Percentiles rank a stretch among this genome's conserved stretches.
Conservation (phyloP, 1,140 invertebrate species). For the Zophobas morio region DNA sequence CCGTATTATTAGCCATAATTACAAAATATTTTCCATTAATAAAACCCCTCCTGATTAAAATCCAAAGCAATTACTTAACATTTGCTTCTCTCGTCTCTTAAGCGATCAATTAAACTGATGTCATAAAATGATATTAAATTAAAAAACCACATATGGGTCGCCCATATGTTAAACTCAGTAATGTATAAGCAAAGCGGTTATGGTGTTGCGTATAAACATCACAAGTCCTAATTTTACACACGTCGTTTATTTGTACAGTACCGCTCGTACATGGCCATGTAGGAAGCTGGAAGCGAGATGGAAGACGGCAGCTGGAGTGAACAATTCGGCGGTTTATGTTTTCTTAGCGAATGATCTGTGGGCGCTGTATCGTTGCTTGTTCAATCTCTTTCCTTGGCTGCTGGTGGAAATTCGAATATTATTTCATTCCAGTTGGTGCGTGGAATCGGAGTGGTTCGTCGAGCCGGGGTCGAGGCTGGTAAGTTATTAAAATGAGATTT, state of each 20-base stretch:
- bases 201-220: background rate
- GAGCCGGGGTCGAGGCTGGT: background rate
- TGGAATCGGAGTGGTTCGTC: background rate
- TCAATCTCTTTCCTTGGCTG: background rate
- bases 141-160: conserved; percentile 36
- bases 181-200: background rate
- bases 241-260: background rate
- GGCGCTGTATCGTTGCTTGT: background rate
- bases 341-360: conserved; percentile 10
- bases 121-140: conserved; percentile 37
- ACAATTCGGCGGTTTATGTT: conserved; percentile 6
- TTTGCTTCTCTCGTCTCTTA: conserved; percentile 22
- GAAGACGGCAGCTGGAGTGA: background rate
- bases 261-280: background rate
- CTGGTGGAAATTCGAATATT: background rate
- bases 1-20: too few species aligned
- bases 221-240: background rate
- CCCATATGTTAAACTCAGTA: conserved; percentile 26
- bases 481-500: background rate
- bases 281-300: background rate
- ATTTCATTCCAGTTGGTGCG: background rate
- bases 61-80: conserved; percentile 9
- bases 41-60: too few species aligned
- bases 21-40: background rate
- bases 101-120: conserved; percentile 44